Conservation (phyloP, 2,888 invertebrate species). For the Chouioia cunea region DNA sequence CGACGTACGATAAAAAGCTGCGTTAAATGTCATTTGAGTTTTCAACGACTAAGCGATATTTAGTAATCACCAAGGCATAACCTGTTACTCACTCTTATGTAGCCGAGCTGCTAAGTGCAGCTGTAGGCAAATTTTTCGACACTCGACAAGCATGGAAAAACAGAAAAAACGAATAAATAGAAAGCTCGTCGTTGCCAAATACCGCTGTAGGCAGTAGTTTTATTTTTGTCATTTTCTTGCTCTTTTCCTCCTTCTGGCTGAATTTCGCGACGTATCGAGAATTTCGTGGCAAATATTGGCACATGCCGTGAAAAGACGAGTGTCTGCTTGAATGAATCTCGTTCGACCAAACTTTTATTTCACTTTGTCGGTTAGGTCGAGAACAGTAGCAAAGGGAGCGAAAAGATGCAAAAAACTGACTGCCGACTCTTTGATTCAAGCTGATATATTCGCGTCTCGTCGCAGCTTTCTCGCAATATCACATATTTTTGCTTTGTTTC, state of each 20-base stretch:
- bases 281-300: no score
- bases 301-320: no score
- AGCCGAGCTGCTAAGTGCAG: neutral
- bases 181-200: conserved; percentile 25
- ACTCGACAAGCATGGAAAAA: conserved; percentile 2
- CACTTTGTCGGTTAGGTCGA: no score
- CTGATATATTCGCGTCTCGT: neutral
- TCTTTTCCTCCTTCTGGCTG: no score
- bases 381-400: neutral
- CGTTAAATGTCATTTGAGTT: conserved; percentile 16
- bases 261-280: no score
- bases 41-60: conserved; percentile 9
- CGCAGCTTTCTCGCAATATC: conserved; percentile 30
- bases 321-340: neutral
- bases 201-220: neutral
- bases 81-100: conserved; percentile 31
- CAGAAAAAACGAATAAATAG: conserved; percentile 39
- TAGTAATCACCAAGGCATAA: conserved; percentile 7
- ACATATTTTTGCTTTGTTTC: conserved; percentile 31
- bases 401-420: neutral
- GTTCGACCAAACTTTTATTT: no score
- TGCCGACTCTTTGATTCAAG: conserved; percentile 8
- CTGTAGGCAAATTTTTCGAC: conserved; percentile 20
- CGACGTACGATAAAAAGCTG: no score
- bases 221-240: neutral